A percentile compares a stretch with the other conserved stretches of the same genome.
Evolutionary conservation across 2,113 vertebrate species (phyloP).

Genomic region (Halcyon malimbica): DNA sequence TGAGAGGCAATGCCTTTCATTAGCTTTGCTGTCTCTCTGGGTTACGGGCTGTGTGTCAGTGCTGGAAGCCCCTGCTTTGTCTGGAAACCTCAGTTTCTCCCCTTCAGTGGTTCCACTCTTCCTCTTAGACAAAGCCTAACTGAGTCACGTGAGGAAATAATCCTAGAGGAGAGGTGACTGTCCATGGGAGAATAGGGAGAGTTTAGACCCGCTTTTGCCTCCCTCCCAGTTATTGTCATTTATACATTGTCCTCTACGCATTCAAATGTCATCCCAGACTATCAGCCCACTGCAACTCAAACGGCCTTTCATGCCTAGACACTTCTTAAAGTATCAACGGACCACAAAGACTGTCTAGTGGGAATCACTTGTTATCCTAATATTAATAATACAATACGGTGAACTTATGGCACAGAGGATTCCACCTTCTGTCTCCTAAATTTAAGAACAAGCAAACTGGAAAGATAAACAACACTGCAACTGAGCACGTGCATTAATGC

Average conservation of each 20-base stretch:
- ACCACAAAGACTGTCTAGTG: constrained; percentile 76
- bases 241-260: constrained; percentile 70
- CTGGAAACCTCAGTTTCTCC: constrained; percentile 47
- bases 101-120: constrained; percentile 58
- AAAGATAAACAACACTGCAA: not conserved
- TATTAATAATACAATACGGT: constrained; percentile 79
- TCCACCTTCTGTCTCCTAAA: constrained; percentile 56
- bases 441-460: constrained; percentile 49
- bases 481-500: not conserved
- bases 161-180: constrained; percentile 60
- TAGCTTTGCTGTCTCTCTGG: constrained; percentile 54
- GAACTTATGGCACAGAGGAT: constrained; percentile 39
- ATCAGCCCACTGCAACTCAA: constrained; percentile 73
- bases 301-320: constrained; percentile 74
- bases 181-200: constrained; percentile 47
- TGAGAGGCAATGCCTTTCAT: constrained; percentile 21
- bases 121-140: constrained; percentile 68
- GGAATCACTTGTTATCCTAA: constrained; percentile 69
- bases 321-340: constrained; percentile 70
- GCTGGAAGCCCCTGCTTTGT: constrained; percentile 61
- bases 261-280: constrained; percentile 77
- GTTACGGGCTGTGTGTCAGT: constrained; percentile 41
- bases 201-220: constrained; percentile 52
- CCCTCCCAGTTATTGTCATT: constrained; percentile 68
- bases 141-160: constrained; percentile 60